These are phyloP conservation scores for Aromia moschata DNA, from an alignment of 2,888 invertebrate species.

Conservation along the genomic window DNA sequence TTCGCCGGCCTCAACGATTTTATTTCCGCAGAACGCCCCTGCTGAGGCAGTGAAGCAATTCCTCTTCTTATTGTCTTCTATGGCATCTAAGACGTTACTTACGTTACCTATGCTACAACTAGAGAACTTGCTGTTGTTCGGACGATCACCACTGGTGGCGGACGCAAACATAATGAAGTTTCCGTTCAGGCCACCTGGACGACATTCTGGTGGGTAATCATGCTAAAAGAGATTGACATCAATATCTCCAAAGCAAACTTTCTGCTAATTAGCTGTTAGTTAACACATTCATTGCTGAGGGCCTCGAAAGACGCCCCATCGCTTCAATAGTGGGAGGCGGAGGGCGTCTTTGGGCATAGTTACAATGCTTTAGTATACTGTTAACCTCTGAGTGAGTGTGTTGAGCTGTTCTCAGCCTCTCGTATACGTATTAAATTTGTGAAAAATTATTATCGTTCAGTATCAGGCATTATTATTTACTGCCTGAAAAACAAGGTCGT, in stretches of 20 bases:
- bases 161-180: slow-evolving; percentile 99
- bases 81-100: slow-evolving; percentile 91
- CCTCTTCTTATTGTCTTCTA: slow-evolving; percentile 87
- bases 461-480: too few relatives aligned
- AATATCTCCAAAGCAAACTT: not conserved
- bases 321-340: too few relatives aligned
- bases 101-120: slow-evolving; percentile 95
- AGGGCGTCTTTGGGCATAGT: too few relatives aligned
- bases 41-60: slow-evolving; percentile 76
- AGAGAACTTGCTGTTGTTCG: slow-evolving; percentile 98
- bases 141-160: slow-evolving; percentile 97
- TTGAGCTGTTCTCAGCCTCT: too few relatives aligned
- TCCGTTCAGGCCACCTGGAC: slow-evolving; percentile 90
- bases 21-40: slow-evolving; percentile 99
- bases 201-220: slow-evolving; percentile 90
- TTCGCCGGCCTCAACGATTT: slow-evolving; percentile 97
- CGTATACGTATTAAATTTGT: too few relatives aligned
- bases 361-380: too few relatives aligned
- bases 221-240: slow-evolving; percentile 70
- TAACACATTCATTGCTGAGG: too few relatives aligned
- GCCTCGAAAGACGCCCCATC: too few relatives aligned
- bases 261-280: not conserved
- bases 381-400: too few relatives aligned
- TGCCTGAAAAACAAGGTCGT: too few relatives aligned
- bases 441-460: too few relatives aligned